Base-by-base conservation (phyloP, 2,797 vertebrate genomes). In the Rhinogobio ventralis region DNA sequence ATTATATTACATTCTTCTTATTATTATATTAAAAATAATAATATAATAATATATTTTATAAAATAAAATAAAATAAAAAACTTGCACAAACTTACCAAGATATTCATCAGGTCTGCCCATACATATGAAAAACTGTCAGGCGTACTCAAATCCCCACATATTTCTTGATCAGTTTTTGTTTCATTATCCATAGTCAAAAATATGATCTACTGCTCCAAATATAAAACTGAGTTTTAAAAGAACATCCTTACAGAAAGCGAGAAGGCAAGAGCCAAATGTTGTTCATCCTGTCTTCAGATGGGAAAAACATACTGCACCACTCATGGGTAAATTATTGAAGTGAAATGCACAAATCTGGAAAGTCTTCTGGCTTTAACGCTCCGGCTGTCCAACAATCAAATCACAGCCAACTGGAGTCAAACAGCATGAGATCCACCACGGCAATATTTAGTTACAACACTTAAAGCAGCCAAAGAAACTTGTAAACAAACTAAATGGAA, bases 41-140 rank as follows among this genome's bases (percentile, higher is more conserved):
- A 33, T 8, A 33, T n/a, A 66, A 19, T 33, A 4, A 66, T 5
- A 13, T 13, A 14, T 60, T 25, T 51, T 8, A 46, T 14, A 33
- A 17, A 20, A 39, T 2, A 23, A 17, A 72, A 72, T 4, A 4
- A 46, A 45, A 25, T 1, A 71, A 25, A 72, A 49, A 8, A 68
- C 2, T 13, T 39, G 13, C 30, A 87, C n/a, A 81, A 74, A 94
- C 96, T 96, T 93, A 96, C 96, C 95, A 96, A 90, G 86, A 96
- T 95, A 84, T 95, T 95, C 95, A 96, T 96, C 83, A 96, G 93
- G 78, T 96, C 95, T 53, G 90, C 90, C 96, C 96, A 96, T 69
- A 96, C 92, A 71, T 90, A 90, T 75, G 94, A 94, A 86, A 96
- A 95, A 62, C 93, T 92, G 89, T 95, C 94, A 36, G 95, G 86